Evolutionary conservation across 2,888 invertebrate species (phyloP).

Genomic region (Lasioglossum leucozonium): DNA sequence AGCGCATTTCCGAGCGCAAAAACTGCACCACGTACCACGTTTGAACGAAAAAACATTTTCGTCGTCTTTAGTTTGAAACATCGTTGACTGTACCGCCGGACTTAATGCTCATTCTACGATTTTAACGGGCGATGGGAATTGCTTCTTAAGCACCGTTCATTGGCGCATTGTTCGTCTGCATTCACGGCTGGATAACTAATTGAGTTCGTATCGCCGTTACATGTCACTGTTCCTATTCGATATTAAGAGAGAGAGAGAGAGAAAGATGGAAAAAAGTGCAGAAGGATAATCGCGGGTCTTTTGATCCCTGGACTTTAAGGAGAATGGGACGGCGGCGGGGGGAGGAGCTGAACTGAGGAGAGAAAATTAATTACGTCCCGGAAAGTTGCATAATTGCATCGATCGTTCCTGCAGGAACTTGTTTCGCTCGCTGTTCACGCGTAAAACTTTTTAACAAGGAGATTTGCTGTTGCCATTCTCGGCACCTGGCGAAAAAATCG

Average conservation of each 20-base stretch:
- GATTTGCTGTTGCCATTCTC: slow-evolving; percentile 4
- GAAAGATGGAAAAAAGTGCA: neutral
- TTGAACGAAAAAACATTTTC: neutral
- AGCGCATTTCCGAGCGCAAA: neutral
- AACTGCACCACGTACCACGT: neutral
- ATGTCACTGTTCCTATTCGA: neutral
- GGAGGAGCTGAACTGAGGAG: no score
- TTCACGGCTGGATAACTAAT: neutral
- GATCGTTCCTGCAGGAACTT: slow-evolving; percentile 50
- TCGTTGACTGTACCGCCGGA: neutral
- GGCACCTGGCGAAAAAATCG: neutral
- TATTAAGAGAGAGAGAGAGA: neutral
- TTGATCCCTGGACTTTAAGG: neutral
- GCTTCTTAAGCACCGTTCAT: neutral
- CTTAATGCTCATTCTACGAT: neutral
- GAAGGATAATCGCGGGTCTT: slow-evolving; percentile 6
- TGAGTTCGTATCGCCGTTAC: neutral
- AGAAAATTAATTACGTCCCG: slow-evolving; percentile 41
- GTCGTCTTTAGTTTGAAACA: neutral
- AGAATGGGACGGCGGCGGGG: neutral
- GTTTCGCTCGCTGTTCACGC: slow-evolving; percentile 53
- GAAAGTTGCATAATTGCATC: slow-evolving; percentile 61
- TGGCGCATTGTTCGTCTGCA: neutral
- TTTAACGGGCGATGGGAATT: neutral
- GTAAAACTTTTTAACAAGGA: slow-evolving; percentile 41